A percentile compares a stretch with the other conserved stretches of the same genome.
These are phyloP conservation scores for Thymelicus lineola DNA, from an alignment of 2,888 invertebrate species.

Conservation along the genomic window DNA sequence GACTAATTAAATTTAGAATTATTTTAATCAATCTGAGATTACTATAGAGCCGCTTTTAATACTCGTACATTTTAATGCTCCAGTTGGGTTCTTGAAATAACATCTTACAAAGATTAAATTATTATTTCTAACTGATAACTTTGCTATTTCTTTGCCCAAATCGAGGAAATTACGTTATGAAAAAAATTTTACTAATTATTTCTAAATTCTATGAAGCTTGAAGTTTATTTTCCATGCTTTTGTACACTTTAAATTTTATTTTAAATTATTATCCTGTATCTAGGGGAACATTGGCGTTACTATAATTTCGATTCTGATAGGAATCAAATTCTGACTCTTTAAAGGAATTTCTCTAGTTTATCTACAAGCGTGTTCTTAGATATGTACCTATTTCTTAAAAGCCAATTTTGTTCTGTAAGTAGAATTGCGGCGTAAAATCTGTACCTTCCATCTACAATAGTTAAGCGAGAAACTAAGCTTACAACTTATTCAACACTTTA, in stretches of 20 bases:
- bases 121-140: not conserved
- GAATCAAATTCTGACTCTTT: too few relatives aligned
- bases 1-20: not conserved
- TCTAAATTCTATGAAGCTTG: too few relatives aligned
- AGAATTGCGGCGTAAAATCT: slow-evolving; percentile 20
- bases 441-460: slow-evolving; percentile 30
- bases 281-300: too few relatives aligned
- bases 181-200: not conserved
- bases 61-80: slow-evolving; percentile 15
- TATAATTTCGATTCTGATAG: too few relatives aligned
- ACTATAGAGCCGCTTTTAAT: slow-evolving; percentile 3
- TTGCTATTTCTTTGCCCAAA: not conserved
- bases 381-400: not conserved
- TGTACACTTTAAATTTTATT: too few relatives aligned
- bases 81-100: not conserved
- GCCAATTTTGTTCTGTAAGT: slow-evolving; percentile 25
- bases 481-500: slow-evolving; percentile 40
- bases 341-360: too few relatives aligned
- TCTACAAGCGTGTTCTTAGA: not conserved
- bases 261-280: too few relatives aligned
- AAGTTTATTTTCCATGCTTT: too few relatives aligned
- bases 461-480: slow-evolving; percentile 27
- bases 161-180: not conserved
- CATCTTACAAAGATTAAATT: not conserved
- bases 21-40: slow-evolving; percentile 6